phyloP scores from a whole-genome alignment of 2,113 vertebrate genomes.

The Rattus rattus region DNA sequence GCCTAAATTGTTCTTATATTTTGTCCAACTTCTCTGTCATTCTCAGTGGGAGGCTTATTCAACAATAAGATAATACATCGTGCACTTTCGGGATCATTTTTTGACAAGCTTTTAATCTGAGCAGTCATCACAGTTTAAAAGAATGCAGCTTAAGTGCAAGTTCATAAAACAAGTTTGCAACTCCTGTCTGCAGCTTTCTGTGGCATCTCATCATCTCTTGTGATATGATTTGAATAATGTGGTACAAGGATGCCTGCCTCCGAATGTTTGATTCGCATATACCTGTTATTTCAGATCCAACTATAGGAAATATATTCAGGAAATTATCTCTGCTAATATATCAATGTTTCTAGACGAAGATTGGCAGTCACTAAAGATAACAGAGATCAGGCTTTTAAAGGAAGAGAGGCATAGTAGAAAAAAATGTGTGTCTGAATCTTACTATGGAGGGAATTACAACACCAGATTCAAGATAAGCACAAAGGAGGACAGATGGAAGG shows the following conservation, averaged over 20 bases:
- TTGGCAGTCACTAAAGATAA: conserved; percentile 7
- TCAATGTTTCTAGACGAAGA: conserved; percentile 34
- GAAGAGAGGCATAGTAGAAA: not conserved
- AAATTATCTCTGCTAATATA: conserved; percentile 25
- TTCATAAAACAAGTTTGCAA: conserved; percentile 56
- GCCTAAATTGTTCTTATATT: conserved; percentile 46
- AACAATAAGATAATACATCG: conserved; percentile 47
- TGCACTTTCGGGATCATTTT: conserved; percentile 33
- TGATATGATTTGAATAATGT: conserved; percentile 37
- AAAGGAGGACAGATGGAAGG: not conserved
- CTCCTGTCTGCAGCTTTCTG: not conserved
- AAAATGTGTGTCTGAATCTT: not conserved
- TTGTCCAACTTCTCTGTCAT: conserved; percentile 58
- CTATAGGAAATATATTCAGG: conserved; percentile 12
- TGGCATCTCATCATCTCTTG: conserved; percentile 40
- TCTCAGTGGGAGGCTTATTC: conserved; percentile 28
- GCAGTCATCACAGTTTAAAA: conserved; percentile 60
- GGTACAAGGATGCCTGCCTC: not conserved
- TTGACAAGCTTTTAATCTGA: conserved; percentile 56
- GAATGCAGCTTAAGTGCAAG: conserved; percentile 54
- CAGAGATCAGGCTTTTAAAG: not conserved
- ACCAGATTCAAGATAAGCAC: not conserved
- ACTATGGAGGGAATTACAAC: conserved; percentile 31
- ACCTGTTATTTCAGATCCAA: conserved; percentile 49
- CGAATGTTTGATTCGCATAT: conserved; percentile 7